phyloP scores from a whole-genome alignment of 2,888 invertebrate genomes.

The Scaptomyza reducta region DNA sequence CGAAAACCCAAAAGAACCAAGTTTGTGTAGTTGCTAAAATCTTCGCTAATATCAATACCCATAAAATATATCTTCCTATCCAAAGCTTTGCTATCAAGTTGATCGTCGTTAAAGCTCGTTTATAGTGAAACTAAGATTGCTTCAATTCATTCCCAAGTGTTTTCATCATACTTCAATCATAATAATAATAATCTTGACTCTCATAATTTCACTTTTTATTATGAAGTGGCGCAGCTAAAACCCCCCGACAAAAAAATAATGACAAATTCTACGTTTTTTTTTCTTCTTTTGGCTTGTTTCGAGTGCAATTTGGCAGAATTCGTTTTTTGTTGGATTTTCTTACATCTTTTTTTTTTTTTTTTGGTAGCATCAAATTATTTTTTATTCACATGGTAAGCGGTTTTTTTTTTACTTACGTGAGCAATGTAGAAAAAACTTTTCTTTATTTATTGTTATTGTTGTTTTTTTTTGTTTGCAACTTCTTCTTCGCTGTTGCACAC shows the following conservation, averaged over 20 bases:
- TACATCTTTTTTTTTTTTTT: constrained; percentile 19
- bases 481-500: constrained; percentile 15
- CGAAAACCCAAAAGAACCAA: too few species aligned
- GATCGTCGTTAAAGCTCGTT: background rate
- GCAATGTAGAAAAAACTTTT: constrained; percentile 10
- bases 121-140: background rate
- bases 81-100: background rate
- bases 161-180: background rate
- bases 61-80: background rate
- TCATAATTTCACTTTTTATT: constrained; percentile 8
- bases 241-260: background rate
- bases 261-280: constrained; percentile 19
- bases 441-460: constrained; percentile 8
- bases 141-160: constrained; percentile 1
- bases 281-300: background rate
- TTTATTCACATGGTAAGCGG: constrained; percentile 39
- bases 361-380: constrained; percentile 68
- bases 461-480: constrained; percentile 29
- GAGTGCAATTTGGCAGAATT: constrained; percentile 20
- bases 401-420: constrained; percentile 63
- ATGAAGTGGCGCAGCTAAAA: background rate
- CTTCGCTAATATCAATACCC: too few species aligned
- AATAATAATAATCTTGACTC: constrained; percentile 2
- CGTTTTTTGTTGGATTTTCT: constrained; percentile 17
- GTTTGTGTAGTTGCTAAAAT: too few species aligned